Base-by-base conservation (phyloP, 2,888 invertebrate species). In the Caenorhabditis imperialis region DNA sequence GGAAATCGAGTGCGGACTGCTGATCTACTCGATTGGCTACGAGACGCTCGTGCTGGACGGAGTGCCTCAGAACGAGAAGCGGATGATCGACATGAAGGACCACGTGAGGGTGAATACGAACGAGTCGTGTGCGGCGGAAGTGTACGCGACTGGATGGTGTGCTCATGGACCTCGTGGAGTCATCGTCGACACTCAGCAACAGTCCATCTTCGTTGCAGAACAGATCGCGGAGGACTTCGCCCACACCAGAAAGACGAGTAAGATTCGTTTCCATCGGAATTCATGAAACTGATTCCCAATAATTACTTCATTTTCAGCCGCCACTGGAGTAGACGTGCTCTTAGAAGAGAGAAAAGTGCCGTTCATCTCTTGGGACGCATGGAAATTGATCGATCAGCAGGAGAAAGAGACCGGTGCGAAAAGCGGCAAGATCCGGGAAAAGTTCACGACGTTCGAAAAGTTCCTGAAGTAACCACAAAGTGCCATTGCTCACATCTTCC, bases 1-100 rank as follows among this genome's bases (percentile, higher is more conserved):
- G n/a, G 62, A 48, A 16, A 8, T 84, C 40, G 88, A 92, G 1
- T 93, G 93, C 86, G 92, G 92, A 81, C 90, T 96, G 84, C 92
- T 89, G 40, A 85, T 88, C 18, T 85, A 85, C 63, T 84, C 85
- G 20, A 83, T 88, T 20, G 88, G 88, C 5, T 88, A 85, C 63
- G 80, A 86, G 53, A 78, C 80, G 35, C 71, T 84, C 23, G 78
- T 85, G 16, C 62, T 87, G n/a, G 76, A 81, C 7, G 84, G 83
- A 47, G 75, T 83, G 7, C 83, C 81, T 6, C 72, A 75, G 40
- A 82, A 80, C 54, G 72, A 71, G 7, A 77, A 84, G 67, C 79
- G 77, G 8, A 77, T 80, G 65, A 77, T 86, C 23, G 77, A 63
- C 20, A 81, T 86, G 85, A 70, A 33, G 12, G 87, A 87, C 54